A percentile compares a stretch with the other conserved stretches of the same genome.
Conservation (phyloP, 2,888 invertebrate species). For the Sipha maydis region DNA sequence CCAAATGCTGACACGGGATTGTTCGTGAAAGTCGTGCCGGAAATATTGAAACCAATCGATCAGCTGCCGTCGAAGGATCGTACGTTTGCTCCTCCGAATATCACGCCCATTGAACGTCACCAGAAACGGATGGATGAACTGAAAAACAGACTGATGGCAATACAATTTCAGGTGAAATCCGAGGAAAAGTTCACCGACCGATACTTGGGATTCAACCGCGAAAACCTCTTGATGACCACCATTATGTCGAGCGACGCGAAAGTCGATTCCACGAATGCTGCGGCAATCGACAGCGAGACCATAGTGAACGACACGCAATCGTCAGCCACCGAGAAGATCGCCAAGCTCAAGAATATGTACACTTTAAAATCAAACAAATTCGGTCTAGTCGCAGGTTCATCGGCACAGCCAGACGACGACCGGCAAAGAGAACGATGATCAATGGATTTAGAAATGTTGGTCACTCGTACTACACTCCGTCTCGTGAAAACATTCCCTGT, state of each 20-base stretch:
- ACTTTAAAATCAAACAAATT: too few relatives aligned
- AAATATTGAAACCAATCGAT: background rate
- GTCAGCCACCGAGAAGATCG: too few relatives aligned
- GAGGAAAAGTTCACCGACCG: background rate
- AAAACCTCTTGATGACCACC: background rate
- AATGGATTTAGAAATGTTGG: too few relatives aligned
- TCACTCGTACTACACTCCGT: too few relatives aligned
- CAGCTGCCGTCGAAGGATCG: rapidly evolving
- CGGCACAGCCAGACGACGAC: too few relatives aligned
- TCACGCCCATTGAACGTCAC: background rate
- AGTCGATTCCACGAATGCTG: too few relatives aligned
- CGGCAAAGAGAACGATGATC: too few relatives aligned
- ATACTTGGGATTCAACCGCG: slow-evolving; percentile 1
- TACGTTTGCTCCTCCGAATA: too few relatives aligned
- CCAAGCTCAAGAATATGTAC: too few relatives aligned
- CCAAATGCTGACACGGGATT: slow-evolving; percentile 82
- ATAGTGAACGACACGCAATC: too few relatives aligned
- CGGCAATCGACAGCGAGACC: background rate
- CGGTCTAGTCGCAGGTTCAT: too few relatives aligned
- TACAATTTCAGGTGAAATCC: background rate
- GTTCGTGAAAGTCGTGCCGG: slow-evolving; percentile 74
- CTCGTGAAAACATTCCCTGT: too few relatives aligned
- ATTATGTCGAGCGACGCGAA: background rate
- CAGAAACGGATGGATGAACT: background rate
- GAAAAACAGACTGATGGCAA: background rate